Conservation (phyloP, 2,888 invertebrate genomes). For the Rhagophthalmus giganteus region DNA sequence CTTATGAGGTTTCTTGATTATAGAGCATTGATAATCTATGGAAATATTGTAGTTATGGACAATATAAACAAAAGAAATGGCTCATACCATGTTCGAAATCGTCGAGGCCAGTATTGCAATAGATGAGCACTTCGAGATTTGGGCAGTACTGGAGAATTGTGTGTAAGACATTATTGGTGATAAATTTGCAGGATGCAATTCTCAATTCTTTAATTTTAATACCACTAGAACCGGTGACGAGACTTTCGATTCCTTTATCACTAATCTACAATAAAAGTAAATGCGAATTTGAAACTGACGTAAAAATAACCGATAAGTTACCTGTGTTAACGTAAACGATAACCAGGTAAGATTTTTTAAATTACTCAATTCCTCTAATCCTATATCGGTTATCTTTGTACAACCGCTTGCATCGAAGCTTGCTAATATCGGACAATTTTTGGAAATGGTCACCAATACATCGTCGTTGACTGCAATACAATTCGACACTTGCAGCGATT, state of each 20-base stretch:
- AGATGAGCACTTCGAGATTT: constrained; percentile 44
- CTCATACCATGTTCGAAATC: too few species aligned
- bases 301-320: constrained; percentile 1
- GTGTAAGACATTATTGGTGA: constrained; percentile 37
- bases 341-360: constrained; percentile 45
- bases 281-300: neutral
- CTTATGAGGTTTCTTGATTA: too few species aligned
- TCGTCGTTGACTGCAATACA: constrained; percentile 57
- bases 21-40: too few species aligned
- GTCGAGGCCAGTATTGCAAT: neutral
- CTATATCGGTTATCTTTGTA: constrained; percentile 45
- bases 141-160: constrained; percentile 44
- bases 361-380: constrained; percentile 41
- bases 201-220: constrained; percentile 45
- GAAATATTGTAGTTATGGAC: too few species aligned
- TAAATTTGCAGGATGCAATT: constrained; percentile 43
- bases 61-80: too few species aligned
- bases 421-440: constrained; percentile 56
- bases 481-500: constrained; percentile 41
- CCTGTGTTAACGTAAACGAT: constrained; percentile 50
- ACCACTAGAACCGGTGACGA: constrained; percentile 44
- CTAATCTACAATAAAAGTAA: constrained; percentile 42
- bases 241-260: constrained; percentile 43
- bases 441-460: constrained; percentile 58
- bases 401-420: constrained; percentile 57